These are phyloP conservation scores for Balanococcus diminutus DNA, from an alignment of 2,888 invertebrate species.

Conservation along the genomic window DNA sequence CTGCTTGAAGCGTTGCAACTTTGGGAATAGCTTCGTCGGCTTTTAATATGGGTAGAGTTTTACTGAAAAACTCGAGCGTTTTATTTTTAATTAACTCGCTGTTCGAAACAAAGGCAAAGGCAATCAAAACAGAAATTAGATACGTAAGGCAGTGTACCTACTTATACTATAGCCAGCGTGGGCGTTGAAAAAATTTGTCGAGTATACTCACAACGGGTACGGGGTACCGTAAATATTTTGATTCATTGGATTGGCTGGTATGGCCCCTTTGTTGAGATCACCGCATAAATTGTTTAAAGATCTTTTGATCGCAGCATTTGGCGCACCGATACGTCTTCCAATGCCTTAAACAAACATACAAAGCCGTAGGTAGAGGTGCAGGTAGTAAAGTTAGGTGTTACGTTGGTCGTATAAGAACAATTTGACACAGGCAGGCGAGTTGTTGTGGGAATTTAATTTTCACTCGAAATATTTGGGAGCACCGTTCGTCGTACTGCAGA, in stretches of 20 bases:
- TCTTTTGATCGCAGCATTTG: slow-evolving; percentile 57
- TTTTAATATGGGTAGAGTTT: slow-evolving; percentile 84
- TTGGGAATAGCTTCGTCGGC: slow-evolving; percentile 88
- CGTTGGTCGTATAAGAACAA: slow-evolving; percentile 50
- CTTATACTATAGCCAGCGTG: neutral
- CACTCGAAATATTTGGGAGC: neutral
- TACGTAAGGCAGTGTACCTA: neutral
- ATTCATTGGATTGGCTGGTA: slow-evolving; percentile 86
- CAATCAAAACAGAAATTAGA: neutral
- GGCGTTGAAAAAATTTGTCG: neutral
- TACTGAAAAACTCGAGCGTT: slow-evolving; percentile 84
- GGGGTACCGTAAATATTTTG: slow-evolving; percentile 78
- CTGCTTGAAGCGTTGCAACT: slow-evolving; percentile 72
- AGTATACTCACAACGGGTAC: slow-evolving; percentile 81
- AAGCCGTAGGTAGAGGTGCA: neutral
- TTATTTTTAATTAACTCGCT: slow-evolving; percentile 88
- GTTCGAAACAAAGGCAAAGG: slow-evolving; percentile 53
- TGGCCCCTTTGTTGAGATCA: slow-evolving; percentile 84
- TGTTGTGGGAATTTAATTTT: neutral
- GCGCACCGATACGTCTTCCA: slow-evolving; percentile 37
- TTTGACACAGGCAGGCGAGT: too few species aligned
- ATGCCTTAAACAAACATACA: slow-evolving; percentile 26
- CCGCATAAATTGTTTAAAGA: slow-evolving; percentile 78
- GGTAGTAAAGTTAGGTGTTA: neutral
- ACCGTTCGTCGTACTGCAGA: too few species aligned